These are phyloP conservation scores for Octonoba sinensis DNA, from an alignment of 2,888 invertebrate genomes.

Conservation along the genomic window DNA sequence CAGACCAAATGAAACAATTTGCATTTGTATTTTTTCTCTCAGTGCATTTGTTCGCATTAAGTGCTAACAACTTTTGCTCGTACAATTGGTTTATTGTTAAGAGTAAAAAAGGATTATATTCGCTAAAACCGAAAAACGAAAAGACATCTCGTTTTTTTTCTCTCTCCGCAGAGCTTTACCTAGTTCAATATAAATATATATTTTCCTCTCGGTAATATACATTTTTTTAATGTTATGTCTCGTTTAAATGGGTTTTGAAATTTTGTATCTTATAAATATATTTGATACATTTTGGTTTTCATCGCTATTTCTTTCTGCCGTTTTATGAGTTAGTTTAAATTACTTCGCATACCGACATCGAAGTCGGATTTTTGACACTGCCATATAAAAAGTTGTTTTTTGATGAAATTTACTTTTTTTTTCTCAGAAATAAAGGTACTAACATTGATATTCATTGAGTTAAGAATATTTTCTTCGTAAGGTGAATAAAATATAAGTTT, in stretches of 20 bases:
- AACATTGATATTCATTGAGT: too few relatives aligned
- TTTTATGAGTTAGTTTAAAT: too few relatives aligned
- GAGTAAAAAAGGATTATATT: slow-evolving; percentile 57
- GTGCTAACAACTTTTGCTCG: slow-evolving; percentile 43
- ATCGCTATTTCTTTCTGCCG: too few relatives aligned
- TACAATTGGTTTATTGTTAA: slow-evolving; percentile 58
- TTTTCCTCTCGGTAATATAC: not conserved
- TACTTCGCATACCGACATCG: too few relatives aligned
- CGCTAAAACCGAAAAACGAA: slow-evolving; percentile 19
- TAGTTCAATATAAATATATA: not conserved
- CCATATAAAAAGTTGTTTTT: too few relatives aligned
- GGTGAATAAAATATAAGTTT: too few relatives aligned
- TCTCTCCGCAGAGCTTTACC: not conserved
- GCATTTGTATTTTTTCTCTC: slow-evolving; percentile 35
- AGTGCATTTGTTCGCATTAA: slow-evolving; percentile 9
- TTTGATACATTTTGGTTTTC: too few relatives aligned
- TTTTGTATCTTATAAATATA: too few relatives aligned
- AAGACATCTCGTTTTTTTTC: slow-evolving; percentile 25
- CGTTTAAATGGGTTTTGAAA: not conserved
- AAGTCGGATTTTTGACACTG: too few relatives aligned
- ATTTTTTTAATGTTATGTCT: not conserved
- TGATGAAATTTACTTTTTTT: too few relatives aligned
- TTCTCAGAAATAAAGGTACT: too few relatives aligned
- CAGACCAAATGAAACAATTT: slow-evolving; percentile 56
- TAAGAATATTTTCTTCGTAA: too few relatives aligned